Conservation (phyloP, 2,888 invertebrate species). For the Seladonia tumulorum region DNA sequence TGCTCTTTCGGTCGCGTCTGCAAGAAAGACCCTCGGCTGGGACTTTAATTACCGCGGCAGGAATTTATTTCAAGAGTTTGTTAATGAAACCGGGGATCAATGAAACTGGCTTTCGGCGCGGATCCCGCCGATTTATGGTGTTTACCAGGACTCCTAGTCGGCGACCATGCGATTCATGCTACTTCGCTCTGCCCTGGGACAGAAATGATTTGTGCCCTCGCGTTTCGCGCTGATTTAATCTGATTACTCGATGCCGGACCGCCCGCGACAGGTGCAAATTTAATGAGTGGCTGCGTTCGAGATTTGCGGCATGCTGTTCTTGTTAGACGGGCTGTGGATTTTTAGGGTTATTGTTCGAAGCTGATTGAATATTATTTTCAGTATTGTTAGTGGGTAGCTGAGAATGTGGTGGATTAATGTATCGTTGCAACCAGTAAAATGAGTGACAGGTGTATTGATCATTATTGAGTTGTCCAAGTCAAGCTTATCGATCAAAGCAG, state of each 20-base stretch:
- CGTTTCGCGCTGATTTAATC: slow-evolving; percentile 10
- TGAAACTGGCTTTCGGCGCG: slow-evolving; percentile 16
- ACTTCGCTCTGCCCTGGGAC: background rate
- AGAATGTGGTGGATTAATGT: background rate
- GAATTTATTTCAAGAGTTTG: slow-evolving; percentile 44
- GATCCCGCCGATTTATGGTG: slow-evolving; percentile 22
- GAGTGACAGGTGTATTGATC: background rate
- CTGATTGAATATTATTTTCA: background rate
- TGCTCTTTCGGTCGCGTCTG: slow-evolving; percentile 58
- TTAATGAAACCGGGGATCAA: slow-evolving; percentile 36
- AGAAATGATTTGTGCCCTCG: background rate
- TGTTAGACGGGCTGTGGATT: background rate
- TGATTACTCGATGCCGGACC: slow-evolving; percentile 28
- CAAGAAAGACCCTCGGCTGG: slow-evolving; percentile 25
- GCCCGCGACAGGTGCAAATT: slow-evolving; percentile 35
- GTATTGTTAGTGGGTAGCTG: background rate
- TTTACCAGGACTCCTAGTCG: background rate
- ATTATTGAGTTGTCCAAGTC: background rate
- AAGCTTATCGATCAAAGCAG: too few species aligned
- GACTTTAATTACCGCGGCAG: slow-evolving; percentile 47
- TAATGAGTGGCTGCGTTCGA: background rate
- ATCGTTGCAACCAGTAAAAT: background rate
- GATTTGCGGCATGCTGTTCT: background rate
- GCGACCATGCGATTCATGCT: background rate
- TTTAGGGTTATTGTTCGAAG: background rate